Evolutionary conservation across 2,888 invertebrate genomes (phyloP), one percentile per base, ranked within the genome.

Genomic region (Cerastis rubricosa): DNA sequence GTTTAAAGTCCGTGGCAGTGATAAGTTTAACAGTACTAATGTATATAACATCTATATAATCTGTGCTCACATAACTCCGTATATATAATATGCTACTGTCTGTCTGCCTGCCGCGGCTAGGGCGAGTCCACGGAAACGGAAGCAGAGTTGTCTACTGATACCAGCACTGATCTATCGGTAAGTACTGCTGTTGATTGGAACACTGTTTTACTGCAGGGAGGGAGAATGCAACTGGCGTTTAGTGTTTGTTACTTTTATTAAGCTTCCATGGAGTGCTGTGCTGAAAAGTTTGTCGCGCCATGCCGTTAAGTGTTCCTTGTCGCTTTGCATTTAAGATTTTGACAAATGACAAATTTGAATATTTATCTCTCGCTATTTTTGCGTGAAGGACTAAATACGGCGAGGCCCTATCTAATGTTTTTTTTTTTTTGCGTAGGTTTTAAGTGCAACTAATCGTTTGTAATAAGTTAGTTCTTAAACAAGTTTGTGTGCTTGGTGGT

Each of bases 91-190:
- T 76, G 80, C 73, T 71, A 77, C 74, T 72, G 69, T 86, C 83
- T 91, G 80, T 88, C 79, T 88, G 88, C 88, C 85, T 89, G 88
- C 85, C 88, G 59, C 87, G 72, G 85, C 65, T 93, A 97, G 97
- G 97, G 97, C 89, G 97, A 97, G 93, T 97, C 97, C 85, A 97
- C 97, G 86, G 97, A 97, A 92, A 97, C 97, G 47, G 97, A 97
- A 80, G 97, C 96, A 14, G 97, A 97, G 92, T 96, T 97, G 72
- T 97, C 97, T 84, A 97, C 97, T 40, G 97, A 97, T 93, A 97
- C 97, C 91, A 97, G 97, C 94, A 97, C 97, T 75, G 97, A 97
- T 85, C 92, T 97, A 59, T 97, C 97, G 97, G 97, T 97, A 94
- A 97, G 97, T 84, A 70, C 25, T 0, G 54, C 54, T 54, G 5